Evolutionary conservation across 92 coral and sea anemone species (phyloP).

Genomic region (Micromussa lordhowensis): DNA sequence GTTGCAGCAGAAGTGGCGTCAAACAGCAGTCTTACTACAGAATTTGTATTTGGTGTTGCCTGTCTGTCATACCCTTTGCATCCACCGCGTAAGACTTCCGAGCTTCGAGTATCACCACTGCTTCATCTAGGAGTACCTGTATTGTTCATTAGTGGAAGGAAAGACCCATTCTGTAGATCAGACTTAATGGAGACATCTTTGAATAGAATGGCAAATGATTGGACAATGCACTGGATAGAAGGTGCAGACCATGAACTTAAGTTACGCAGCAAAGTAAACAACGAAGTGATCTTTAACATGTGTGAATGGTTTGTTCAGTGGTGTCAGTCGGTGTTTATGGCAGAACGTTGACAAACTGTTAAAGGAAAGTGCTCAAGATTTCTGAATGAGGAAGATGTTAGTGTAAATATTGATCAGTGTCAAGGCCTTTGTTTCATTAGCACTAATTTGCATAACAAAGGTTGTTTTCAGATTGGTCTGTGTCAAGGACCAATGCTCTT

Average conservation of each 20-base stretch:
- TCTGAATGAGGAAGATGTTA: neutral
- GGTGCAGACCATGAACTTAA: conserved; percentile 89
- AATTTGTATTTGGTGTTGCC: conserved; percentile 88
- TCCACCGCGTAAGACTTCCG: conserved; percentile 82
- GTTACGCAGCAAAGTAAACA: conserved; percentile 65
- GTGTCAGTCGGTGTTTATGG: conserved; percentile 99
- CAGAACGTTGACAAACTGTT: conserved; percentile 71
- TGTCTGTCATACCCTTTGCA: conserved; percentile 97
- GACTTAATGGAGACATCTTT: conserved; percentile 91
- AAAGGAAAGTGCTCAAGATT: neutral
- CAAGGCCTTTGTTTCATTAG: neutral
- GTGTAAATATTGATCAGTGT: neutral
- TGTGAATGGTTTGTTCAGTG: conserved; percentile 90
- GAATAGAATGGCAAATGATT: conserved; percentile 83
- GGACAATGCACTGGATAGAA: conserved; percentile 94
- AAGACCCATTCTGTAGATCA: conserved; percentile 78
- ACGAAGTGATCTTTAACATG: conserved; percentile 70
- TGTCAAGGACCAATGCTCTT: neutral
- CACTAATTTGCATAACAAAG: neutral
- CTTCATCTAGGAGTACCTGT: conserved; percentile 88
- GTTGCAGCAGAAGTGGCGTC: conserved; percentile 98
- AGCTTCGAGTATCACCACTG: conserved; percentile 83
- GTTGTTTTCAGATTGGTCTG: neutral
- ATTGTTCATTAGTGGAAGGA: conserved; percentile 89
- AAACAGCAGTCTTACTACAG: conserved; percentile 75